Conservation (phyloP, 2,113 vertebrate species). For the Anguilla rostrata region DNA sequence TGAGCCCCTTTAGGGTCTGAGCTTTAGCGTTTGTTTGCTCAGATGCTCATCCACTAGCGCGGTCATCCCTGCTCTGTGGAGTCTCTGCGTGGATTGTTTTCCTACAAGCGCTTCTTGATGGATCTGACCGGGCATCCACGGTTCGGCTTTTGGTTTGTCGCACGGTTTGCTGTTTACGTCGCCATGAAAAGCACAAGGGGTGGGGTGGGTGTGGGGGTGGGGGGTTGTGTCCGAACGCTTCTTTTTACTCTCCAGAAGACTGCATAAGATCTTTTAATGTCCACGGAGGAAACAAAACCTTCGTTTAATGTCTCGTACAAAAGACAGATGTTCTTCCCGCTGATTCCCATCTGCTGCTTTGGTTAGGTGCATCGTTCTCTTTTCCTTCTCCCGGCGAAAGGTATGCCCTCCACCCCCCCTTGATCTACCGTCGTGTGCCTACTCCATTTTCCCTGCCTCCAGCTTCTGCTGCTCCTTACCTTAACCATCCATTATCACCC, state of each 20-base stretch:
- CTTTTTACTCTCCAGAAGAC: constrained; percentile 29
- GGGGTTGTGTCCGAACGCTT: background rate
- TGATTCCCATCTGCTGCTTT: constrained; percentile 48
- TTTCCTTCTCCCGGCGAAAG: constrained; percentile 38
- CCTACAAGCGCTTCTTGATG: background rate
- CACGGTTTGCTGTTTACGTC: background rate
- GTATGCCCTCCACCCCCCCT: constrained; percentile 32
- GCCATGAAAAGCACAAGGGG: background rate
- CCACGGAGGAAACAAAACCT: constrained; percentile 43
- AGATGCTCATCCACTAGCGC: background rate
- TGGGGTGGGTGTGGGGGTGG: background rate
- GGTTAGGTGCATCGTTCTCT: constrained; percentile 27
- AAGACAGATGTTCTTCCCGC: constrained; percentile 51
- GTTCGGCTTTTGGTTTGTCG: background rate
- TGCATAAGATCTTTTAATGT: constrained; percentile 36
- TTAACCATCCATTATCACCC: background rate
- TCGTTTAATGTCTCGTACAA: constrained; percentile 43
- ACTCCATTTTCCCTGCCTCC: constrained; percentile 9
- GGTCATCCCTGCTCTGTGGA: background rate
- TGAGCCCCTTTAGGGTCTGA: constrained; percentile 39
- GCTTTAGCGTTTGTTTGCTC: constrained; percentile 1
- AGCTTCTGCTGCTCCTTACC: constrained; percentile 5
- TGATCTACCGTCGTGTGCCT: constrained; percentile 9
- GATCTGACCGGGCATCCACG: background rate
- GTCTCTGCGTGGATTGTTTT: background rate